Evolutionary conservation across 2,113 vertebrate species (phyloP), one percentile per base, ranked within the genome.

Genomic region (Cyrtonyx montezumae): DNA sequence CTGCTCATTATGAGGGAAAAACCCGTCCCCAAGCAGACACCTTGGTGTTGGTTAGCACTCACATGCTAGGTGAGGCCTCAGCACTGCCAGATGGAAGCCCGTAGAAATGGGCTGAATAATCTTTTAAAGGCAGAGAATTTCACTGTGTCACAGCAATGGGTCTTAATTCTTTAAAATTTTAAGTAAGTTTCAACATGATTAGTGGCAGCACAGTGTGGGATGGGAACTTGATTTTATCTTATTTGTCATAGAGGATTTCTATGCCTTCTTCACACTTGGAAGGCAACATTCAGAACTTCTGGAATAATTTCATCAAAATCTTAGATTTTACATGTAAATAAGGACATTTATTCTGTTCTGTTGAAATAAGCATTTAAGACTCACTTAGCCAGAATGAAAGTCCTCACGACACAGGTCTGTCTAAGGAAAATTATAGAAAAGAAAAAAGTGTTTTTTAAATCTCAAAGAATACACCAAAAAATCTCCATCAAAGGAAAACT

Each of bases 31-130:
- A 8, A 76, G 12, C 12, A 88, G 40, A 13, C 23, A 79, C 32
- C 1, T 20, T 49, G 19, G 2, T 49, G 88, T 49, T 45, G 17
- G 15, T 11, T 69, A 34, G 28, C 0, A 0, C 5, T 88, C 3
- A 1, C 5, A 0, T 34, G 5, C 74, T 80, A 70, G 8, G 12
- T 70, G 55, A 68, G 69, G 13, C 22, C 30, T 69, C 40, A 49
- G 18, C 2, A 9, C 10, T n/a, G 22, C 18, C 46, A 46, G 22
- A 3, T 11, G 36, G 3, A 11, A 79, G 91, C 43, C 86, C 8
- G 17, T 37, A n/a, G 58, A 81, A 68, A 48, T 51, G 17, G 34
- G 56, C 11, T 1, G 0, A 69, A 67, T 74, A 91, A 63, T 65
- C 34, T 12, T 62, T 48, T 61, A 61, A 95, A 79, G n/a, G 63